Evolutionary conservation across 2,888 invertebrate species (phyloP), one percentile per base, ranked within the genome.

Genomic region (Myopa testacea): DNA sequence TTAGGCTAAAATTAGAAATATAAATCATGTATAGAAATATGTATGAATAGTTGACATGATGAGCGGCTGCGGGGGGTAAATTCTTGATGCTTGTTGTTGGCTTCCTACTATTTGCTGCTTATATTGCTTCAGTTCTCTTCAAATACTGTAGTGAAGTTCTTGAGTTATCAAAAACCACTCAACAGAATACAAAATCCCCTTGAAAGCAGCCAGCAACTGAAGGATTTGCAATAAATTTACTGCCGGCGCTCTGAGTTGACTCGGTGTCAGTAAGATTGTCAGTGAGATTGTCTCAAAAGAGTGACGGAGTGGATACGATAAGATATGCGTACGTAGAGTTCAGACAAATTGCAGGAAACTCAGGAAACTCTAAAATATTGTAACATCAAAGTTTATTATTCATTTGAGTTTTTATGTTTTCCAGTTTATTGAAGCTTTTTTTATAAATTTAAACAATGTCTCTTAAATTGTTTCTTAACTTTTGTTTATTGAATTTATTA

Each of bases 21-120:
- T 75, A 75, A 75, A 75, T 75, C 75, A 75, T 75, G 69, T 68
- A 75, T 75, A 75, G 60, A 75, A 75, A 69, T 60, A 75, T 69
- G 40, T 62, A 45, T 62, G 62, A 62, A 26, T 26, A 19, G 26
- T 45, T 45, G 26, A 26, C 26, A 26, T 26, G 26, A 26, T 45
- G 45, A 10, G 10, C 6, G 45, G 45, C 7, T 8, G 10, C 7
- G 45, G 45, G 10, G 45, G 45, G 45, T 8, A 45, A 10, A 10
- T 10, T 6, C 10, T 10, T 45, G 45, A 3, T 10, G 45, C 10
- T 10, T 45, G 10, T 45, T 45, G 45, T 45, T 45, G 45, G 45
- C 2, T 26, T 26, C 2, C 26, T 26, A 26, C 26, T 26, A 26
- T 26, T 26, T 26, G 26, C 26, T 26, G 1, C 26, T 1, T 1